Evolutionary conservation across 2,888 invertebrate species (phyloP), one percentile per base, ranked within the genome.

Genomic region (Pandemis cinnamomeana): DNA sequence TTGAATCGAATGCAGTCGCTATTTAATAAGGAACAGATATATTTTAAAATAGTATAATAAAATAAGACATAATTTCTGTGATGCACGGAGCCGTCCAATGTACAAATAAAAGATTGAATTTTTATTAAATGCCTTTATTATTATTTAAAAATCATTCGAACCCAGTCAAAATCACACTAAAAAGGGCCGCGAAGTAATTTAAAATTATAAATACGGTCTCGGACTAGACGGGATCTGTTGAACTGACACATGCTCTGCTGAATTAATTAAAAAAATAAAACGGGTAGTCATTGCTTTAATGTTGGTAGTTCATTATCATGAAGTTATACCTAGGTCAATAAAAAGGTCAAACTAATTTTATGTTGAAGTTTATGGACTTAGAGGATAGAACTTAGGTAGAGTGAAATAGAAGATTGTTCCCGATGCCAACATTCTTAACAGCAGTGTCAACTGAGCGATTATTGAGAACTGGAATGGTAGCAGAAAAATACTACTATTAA

Each of bases 41-140:
- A 36, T 36, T 36, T 36, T 36, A 36, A 36, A 36, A 36, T 36
- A 36, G 27, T 36, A 36, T 20, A 15, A 48, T 15, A 20, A n/a
- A n/a, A 46, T 64, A 48, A 36, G 10, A 15, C 15, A 63, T 63
- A 15, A 63, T 11, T 7, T 44, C 7, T 41, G 10, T 62, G 42
- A 62, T 48, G 46, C 4, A 64, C 7, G 53, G 13, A 36, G 8
- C 62, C 64, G 64, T 69, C 69, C 27, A 66, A 48, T 66, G 60
- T 46, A 60, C 20, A 62, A 74, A 74, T 74, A 74, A 74, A 71
- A 62, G 8, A 44, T 41, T 15, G 0, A 8, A 15, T n/a, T 8
- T 69, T 71, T 70, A 73, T 67, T 74, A 67, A 67, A 74, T 74
- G 74, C 61, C 44, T 74, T 74, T 73, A 67, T 74, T 74, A 71